Evolutionary conservation across 2,797 vertebrate genomes (phyloP), one percentile per base, ranked within the genome.

Genomic region (Sebastes goodei): DNA sequence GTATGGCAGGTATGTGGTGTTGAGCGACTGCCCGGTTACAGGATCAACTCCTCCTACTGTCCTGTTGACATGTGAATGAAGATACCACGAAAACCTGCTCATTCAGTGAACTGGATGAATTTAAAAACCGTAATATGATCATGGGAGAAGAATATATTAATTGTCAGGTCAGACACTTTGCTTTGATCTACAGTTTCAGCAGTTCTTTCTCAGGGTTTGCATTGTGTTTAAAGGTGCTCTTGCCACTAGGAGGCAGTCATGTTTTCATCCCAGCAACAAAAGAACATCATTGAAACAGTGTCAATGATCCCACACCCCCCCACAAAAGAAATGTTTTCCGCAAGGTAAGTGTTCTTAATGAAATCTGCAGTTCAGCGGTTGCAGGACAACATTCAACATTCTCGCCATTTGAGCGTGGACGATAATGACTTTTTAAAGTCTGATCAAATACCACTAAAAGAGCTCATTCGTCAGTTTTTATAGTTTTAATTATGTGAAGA

Each of bases 141-240:
- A 46, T 1, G 5, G 55, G 61, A 68, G 61, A 5, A 52, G 38
- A 70, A 25, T 15, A 29, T 4, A 11, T 10, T 4, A 38, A 27
- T 46, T 33, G 27, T 11, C 3, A 42, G 42, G 42, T 29, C 56
- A 32, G 38, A 52, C 60, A 14, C 57, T 32, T 27, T 11, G 27
- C 60, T 65, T 25, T 49, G 61, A 78, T 25, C 68, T 55, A 59
- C 33, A 27, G 42, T 27, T 63, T 67, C 64, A 74, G 35, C 60
- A 29, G 69, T 14, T 83, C 52, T 69, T 64, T 56, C 84, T 89
- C 88, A 90, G 88, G 91, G 63, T 86, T 65, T 74, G 6, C 10
- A 30, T 21, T 66, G 30, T 38, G 53, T 76, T 32, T 3, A 52
- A 75, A 38, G 85, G 83, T 88, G 86, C 86, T 86, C 3, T 38